These are phyloP conservation scores for Thymelicus lineola DNA, from an alignment of 2,888 invertebrate species.

Conservation along the genomic window DNA sequence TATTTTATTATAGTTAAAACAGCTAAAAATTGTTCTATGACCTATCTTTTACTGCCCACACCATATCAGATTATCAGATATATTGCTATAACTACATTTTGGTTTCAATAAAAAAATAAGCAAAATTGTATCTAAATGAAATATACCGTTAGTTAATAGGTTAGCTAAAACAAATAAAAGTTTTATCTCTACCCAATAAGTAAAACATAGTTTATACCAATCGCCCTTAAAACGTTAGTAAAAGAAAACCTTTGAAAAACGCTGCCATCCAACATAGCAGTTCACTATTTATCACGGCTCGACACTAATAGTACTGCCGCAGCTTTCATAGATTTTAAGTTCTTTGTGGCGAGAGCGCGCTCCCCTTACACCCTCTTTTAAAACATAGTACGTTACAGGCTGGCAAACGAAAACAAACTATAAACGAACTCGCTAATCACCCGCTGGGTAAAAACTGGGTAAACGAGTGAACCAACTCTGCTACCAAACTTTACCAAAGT, in stretches of 20 bases:
- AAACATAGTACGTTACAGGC: slow-evolving; percentile 18
- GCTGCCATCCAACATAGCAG: slow-evolving; percentile 29
- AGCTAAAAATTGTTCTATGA: too few species aligned
- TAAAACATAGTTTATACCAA: too few species aligned
- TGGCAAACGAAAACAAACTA: slow-evolving; percentile 34
- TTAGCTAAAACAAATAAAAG: too few species aligned
- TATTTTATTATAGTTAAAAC: too few species aligned
- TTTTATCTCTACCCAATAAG: too few species aligned
- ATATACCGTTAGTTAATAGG: too few species aligned
- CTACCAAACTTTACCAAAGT: slow-evolving; percentile 34
- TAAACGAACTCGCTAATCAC: slow-evolving; percentile 38
- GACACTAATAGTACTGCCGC: slow-evolving; percentile 43
- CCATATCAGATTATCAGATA: too few species aligned
- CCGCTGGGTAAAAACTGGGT: slow-evolving; percentile 26
- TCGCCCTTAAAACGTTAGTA: too few species aligned
- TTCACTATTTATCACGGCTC: slow-evolving; percentile 46
- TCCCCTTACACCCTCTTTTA: slow-evolving; percentile 23
- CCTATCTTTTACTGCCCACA: too few species aligned
- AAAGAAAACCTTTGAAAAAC: not conserved
- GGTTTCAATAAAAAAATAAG: too few species aligned
- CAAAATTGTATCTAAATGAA: too few species aligned
- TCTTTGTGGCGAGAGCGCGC: slow-evolving; percentile 28
- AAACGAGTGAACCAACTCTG: slow-evolving; percentile 29
- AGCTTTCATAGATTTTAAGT: slow-evolving; percentile 47
- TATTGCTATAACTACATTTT: too few species aligned